Conservation (phyloP, 2,888 invertebrate genomes). For the Limnephilus rhombicus region DNA sequence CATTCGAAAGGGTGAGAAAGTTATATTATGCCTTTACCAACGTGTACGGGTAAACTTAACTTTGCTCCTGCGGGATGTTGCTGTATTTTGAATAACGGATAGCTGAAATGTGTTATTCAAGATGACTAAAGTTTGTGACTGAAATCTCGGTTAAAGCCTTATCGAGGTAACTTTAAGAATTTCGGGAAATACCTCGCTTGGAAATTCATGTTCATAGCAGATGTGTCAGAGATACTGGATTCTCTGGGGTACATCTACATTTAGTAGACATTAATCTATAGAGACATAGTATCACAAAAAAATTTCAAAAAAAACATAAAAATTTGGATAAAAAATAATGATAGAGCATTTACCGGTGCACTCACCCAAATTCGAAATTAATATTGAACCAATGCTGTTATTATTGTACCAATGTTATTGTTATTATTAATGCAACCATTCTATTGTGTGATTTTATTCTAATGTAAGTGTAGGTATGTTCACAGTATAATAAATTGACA, state of each 20-base stretch:
- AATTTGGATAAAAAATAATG: too few species aligned
- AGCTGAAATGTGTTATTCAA: conserved; percentile 21
- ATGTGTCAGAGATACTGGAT: neutral
- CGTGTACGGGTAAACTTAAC: neutral
- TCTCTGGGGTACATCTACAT: neutral
- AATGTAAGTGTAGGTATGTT: too few species aligned
- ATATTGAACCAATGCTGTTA: too few species aligned
- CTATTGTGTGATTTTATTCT: too few species aligned
- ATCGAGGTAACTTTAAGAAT: conserved; percentile 18
- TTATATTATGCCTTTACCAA: neutral
- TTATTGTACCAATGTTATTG: too few species aligned
- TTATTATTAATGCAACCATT: too few species aligned
- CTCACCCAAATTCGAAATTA: too few species aligned
- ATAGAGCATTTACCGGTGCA: too few species aligned
- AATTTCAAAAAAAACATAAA: too few species aligned
- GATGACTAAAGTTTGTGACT: conserved; percentile 24
- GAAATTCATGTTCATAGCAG: neutral
- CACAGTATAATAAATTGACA: too few species aligned
- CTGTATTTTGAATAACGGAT: conserved; percentile 7
- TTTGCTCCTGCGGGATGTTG: neutral
- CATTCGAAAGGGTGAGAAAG: neutral
- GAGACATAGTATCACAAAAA: too few species aligned
- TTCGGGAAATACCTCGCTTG: conserved; percentile 6
- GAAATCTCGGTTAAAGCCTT: conserved; percentile 22
- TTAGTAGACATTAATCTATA: too few species aligned